Conservation (phyloP, 2,888 invertebrate species). For the Eristalis intricaria region DNA sequence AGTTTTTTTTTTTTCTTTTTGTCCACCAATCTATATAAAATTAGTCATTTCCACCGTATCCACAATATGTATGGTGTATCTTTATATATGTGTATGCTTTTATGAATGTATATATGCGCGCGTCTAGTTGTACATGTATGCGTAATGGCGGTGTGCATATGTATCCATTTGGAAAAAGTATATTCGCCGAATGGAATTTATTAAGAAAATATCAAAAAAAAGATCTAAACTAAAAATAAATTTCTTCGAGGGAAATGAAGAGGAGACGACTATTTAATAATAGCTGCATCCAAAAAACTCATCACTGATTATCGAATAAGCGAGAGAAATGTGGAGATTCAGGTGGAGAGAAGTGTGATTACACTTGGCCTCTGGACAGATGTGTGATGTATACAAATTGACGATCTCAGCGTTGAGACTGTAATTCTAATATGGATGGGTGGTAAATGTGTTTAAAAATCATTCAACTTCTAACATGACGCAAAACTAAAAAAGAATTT, state of each 20-base stretch:
- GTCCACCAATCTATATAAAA: conserved; percentile 38
- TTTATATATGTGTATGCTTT: not conserved
- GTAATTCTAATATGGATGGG: not conserved
- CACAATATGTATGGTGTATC: conserved; percentile 16
- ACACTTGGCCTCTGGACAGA: conserved; percentile 19
- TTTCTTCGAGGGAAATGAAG: conserved; percentile 9
- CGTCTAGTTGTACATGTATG: conserved; percentile 8
- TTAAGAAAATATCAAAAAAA: conserved; percentile 63
- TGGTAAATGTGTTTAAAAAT: not conserved
- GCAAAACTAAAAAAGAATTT: not conserved
- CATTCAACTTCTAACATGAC: not conserved
- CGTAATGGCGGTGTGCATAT: conserved; percentile 8
- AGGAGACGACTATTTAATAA: conserved; percentile 41
- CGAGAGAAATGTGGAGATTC: conserved; percentile 15
- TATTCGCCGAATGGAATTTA: conserved; percentile 57
- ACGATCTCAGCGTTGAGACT: not conserved
- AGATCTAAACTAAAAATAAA: conserved; percentile 67
- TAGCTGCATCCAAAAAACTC: conserved; percentile 35
- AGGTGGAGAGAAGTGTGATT: conserved; percentile 23
- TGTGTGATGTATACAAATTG: not conserved
- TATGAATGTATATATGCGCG: conserved; percentile 11
- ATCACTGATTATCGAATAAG: conserved; percentile 27
- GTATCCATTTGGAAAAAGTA: conserved; percentile 27
- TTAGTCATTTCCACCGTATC: conserved; percentile 63
- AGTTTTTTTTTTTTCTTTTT: conserved; percentile 17